These are phyloP conservation scores for Lerema accius DNA, from an alignment of 1,140 invertebrate species.

Conservation along the genomic window DNA sequence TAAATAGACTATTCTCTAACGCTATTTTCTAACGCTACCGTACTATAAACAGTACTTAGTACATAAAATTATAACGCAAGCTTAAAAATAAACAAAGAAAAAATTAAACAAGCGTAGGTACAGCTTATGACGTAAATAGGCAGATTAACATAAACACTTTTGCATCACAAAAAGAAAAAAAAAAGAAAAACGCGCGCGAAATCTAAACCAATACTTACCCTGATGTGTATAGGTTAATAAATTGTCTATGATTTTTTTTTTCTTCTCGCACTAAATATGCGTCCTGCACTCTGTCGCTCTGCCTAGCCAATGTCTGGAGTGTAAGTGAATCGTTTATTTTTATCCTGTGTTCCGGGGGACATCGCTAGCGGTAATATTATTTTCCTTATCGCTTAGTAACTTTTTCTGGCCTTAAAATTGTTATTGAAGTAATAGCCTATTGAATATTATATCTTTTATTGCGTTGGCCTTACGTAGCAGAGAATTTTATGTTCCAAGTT, in stretches of 20 bases:
- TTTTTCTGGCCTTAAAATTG: too few relatives aligned
- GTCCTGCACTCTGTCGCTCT: background rate
- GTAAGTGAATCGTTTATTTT: constrained; percentile 11
- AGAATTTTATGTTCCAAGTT: too few relatives aligned
- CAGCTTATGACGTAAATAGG: background rate
- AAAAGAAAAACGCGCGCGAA: background rate
- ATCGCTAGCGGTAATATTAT: constrained; percentile 1
- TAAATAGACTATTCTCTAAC: too few relatives aligned
- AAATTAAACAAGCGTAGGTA: background rate
- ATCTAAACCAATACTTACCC: background rate
- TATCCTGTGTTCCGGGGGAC: background rate
- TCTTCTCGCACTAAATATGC: constrained; percentile 54
- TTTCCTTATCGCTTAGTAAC: background rate
- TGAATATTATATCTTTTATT: too few relatives aligned
- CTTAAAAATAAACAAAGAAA: constrained; percentile 31
- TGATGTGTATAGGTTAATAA: background rate
- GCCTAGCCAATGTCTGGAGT: background rate
- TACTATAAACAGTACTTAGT: too few relatives aligned
- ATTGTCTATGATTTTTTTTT: constrained; percentile 2
- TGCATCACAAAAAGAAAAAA: background rate
- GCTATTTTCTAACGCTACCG: too few relatives aligned
- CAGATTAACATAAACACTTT: background rate
- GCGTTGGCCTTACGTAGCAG: too few relatives aligned
- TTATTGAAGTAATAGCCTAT: too few relatives aligned
- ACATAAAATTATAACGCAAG: constrained; percentile 40